Evolutionary conservation across 2,797 vertebrate genomes (phyloP).

Genomic region (Typhlichthys eigenmanni): DNA sequence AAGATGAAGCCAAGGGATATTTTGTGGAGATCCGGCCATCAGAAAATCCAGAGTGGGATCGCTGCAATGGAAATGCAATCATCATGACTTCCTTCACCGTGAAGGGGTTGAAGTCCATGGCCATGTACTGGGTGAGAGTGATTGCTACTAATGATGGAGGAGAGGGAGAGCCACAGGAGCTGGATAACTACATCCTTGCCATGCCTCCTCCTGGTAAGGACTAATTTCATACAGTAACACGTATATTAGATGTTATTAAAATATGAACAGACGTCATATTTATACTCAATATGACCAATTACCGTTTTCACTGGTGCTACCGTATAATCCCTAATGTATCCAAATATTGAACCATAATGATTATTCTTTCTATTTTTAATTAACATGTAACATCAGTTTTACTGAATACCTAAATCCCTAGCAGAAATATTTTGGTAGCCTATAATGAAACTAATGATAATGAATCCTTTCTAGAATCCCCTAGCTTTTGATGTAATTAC

Average conservation of each 20-base stretch:
- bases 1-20: conserved; percentile 82
- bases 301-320: too few species aligned
- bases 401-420: background rate
- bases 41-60: conserved; percentile 81
- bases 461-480: background rate
- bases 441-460: too few species aligned
- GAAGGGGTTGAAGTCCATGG: conserved; percentile 81
- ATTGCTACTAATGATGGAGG: conserved; percentile 80
- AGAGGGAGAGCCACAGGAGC: conserved; percentile 67
- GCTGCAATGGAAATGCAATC: conserved; percentile 77
- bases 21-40: conserved; percentile 83
- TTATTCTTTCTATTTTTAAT: background rate
- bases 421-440: background rate
- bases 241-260: too few species aligned
- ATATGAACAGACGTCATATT: too few species aligned
- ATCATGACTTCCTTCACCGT: conserved; percentile 73
- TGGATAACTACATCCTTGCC: conserved; percentile 76
- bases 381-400: background rate
- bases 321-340: too few species aligned
- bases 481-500: background rate
- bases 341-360: background rate
- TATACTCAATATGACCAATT: too few species aligned
- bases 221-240: background rate
- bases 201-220: conserved; percentile 79
- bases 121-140: conserved; percentile 84